Evolutionary conservation across 2,797 vertebrate species (phyloP), one percentile per base, ranked within the genome.

Genomic region (Phalanger gymnotis): DNA sequence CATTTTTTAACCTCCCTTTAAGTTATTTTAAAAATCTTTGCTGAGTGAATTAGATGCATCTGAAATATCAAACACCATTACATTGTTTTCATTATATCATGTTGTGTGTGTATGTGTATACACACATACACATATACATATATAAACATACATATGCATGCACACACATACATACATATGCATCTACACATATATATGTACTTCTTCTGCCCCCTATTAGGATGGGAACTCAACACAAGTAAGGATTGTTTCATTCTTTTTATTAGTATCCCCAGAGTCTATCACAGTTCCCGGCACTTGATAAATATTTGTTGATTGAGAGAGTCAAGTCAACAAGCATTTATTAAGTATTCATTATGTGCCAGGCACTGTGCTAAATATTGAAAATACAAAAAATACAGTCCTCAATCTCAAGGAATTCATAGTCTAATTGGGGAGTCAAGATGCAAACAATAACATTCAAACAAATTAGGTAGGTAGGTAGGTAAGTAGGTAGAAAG

Each of bases 41-140:
- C 57, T 91, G 90, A 94, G 47, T 95, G 94, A 98, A 97, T 98
- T 95, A 3, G 97, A 58, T 95, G 91, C 94, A 97, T 95, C 94
- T 92, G 95, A 97, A 98, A 97, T 61, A 58, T 40, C 40, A 27
- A 27, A 47, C 40, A 47, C 73, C 40, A 47, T 81, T 47, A 81
- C 22, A 47, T 81, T 81, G 22, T 47, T 81, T 81, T 81, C 73
- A 81, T 81, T 10, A 47, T 47, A 25, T 81, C 22, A 25, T 47
- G 7, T 40, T 47, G 3, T 81, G n/a, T 47, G 40, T 27, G 25
- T 47, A 27, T 1, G 3, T 47, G 14, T 22, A 7, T 1, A 66
- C 16, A 16, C 7, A n/a, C 2, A 34, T 19, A n/a, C 14, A 19
- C 6, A 7, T 40, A 19, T 66, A 40, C 0, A 9, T 10, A 40